phyloP scores from a whole-genome alignment of 2,888 invertebrate species.

The Meiosimyza decipiens region DNA sequence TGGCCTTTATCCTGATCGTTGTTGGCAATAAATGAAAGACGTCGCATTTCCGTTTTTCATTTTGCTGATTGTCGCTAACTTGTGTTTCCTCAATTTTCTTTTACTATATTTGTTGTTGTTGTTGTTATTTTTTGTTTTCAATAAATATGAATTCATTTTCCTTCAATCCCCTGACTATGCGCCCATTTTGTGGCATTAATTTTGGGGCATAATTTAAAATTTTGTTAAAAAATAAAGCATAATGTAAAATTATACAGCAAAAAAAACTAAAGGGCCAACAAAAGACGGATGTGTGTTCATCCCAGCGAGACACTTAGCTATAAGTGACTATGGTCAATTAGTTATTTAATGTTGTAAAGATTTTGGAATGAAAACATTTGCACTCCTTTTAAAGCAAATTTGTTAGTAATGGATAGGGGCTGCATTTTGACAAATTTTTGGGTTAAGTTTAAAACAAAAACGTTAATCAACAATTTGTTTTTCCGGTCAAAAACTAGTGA shows the following conservation, averaged over 20 bases:
- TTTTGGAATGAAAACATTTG: neutral
- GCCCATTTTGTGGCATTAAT: constrained; percentile 22
- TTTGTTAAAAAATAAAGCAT: neutral
- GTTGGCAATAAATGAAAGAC: constrained; percentile 28
- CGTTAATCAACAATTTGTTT: no score
- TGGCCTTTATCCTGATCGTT: constrained; percentile 20
- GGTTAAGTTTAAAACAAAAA: no score
- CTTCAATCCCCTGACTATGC: constrained; percentile 4
- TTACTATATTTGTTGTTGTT: constrained; percentile 4
- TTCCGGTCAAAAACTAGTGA: no score
- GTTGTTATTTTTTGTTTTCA: constrained; percentile 14
- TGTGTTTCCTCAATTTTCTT: neutral
- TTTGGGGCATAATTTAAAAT: constrained; percentile 19
- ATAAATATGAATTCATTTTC: neutral
- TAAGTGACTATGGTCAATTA: neutral
- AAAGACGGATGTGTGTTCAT: neutral
- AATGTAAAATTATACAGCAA: neutral
- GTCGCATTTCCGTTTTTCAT: constrained; percentile 28
- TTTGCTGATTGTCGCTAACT: constrained; percentile 23
- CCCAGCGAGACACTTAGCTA: neutral
- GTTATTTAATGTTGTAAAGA: neutral
- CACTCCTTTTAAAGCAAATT: neutral
- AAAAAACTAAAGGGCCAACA: neutral
- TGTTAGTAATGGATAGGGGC: no score
- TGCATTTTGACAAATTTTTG: no score